phyloP scores from a whole-genome alignment of 1,140 invertebrate genomes.

The Nasonia longicornis region DNA sequence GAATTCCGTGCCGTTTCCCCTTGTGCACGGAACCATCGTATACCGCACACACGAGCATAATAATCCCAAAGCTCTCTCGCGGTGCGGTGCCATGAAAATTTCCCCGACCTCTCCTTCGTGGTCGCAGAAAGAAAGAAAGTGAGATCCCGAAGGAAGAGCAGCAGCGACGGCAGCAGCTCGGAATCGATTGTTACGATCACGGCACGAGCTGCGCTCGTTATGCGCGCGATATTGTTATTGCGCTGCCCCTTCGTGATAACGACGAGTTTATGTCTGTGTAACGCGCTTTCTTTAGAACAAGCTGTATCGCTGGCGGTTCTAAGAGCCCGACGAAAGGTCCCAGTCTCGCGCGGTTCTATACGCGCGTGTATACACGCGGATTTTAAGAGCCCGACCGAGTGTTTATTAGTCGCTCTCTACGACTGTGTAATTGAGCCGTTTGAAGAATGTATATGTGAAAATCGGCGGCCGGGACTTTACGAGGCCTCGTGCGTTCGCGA shows the following conservation, averaged over 20 bases:
- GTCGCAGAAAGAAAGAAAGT: not conserved
- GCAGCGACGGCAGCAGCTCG: not conserved
- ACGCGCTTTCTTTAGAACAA: slow-evolving; percentile 10
- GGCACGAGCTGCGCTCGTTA: slow-evolving; percentile 16
- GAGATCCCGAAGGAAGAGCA: not conserved
- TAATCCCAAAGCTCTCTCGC: no score
- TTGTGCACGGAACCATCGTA: no score
- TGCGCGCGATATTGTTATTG: not conserved
- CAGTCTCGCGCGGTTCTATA: not conserved
- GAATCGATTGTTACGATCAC: slow-evolving; percentile 40
- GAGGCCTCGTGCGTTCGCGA: no score
- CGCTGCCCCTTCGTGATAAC: not conserved
- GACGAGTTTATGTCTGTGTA: slow-evolving; percentile 4
- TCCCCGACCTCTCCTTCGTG: not conserved
- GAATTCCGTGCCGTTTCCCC: no score
- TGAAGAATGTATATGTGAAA: not conserved
- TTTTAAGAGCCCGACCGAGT: not conserved
- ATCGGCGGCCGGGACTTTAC: no score
- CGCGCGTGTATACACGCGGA: not conserved
- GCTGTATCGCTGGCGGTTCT: not conserved
- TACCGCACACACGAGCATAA: no score
- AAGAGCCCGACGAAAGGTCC: not conserved
- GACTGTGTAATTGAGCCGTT: slow-evolving; percentile 3
- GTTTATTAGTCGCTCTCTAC: not conserved
- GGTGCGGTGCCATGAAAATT: no score